Evolutionary conservation across 2,113 vertebrate species (phyloP).

Genomic region (Elephas maximus): DNA sequence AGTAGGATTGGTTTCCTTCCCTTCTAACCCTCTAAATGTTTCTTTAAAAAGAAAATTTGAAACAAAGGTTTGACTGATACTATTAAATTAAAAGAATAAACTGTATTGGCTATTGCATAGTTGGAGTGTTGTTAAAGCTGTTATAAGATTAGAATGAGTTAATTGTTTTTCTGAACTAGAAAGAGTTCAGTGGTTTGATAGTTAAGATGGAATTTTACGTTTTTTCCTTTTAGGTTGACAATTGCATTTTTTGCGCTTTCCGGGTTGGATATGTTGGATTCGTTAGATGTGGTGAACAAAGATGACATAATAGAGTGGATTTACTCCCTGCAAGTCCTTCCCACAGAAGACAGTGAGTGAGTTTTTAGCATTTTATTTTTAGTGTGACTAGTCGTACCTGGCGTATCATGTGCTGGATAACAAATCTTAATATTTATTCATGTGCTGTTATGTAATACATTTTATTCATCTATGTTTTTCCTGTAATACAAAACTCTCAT

Average conservation of each 20-base stretch:
- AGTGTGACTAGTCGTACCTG: slow-evolving; percentile 38
- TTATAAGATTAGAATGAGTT: slow-evolving; percentile 46
- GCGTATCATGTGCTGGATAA: neutral
- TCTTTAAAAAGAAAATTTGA: neutral
- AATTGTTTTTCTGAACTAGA: slow-evolving; percentile 29
- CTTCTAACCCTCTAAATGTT: neutral
- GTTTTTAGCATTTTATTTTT: slow-evolving; percentile 88
- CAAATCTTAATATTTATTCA: slow-evolving; percentile 6
- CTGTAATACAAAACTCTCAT: neutral
- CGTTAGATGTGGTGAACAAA: slow-evolving; percentile 96
- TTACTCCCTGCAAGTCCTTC: slow-evolving; percentile 98
- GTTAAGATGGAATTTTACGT: slow-evolving; percentile 82
- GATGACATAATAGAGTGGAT: slow-evolving; percentile 97
- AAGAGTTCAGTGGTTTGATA: slow-evolving; percentile 63
- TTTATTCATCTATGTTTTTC: neutral
- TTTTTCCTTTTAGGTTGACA: slow-evolving; percentile 94
- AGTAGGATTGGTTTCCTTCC: neutral
- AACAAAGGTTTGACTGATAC: slow-evolving; percentile 12
- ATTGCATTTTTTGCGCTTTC: slow-evolving; percentile 98
- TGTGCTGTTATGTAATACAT: neutral
- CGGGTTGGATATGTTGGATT: slow-evolving; percentile 97
- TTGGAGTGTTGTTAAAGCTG: slow-evolving; percentile 28
- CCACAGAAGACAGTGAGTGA: slow-evolving; percentile 98
- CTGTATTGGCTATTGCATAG: neutral
- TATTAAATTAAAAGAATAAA: slow-evolving; percentile 8